Conservation (phyloP, 1,140 invertebrate genomes). For the Pemphigus obesinymphae region DNA sequence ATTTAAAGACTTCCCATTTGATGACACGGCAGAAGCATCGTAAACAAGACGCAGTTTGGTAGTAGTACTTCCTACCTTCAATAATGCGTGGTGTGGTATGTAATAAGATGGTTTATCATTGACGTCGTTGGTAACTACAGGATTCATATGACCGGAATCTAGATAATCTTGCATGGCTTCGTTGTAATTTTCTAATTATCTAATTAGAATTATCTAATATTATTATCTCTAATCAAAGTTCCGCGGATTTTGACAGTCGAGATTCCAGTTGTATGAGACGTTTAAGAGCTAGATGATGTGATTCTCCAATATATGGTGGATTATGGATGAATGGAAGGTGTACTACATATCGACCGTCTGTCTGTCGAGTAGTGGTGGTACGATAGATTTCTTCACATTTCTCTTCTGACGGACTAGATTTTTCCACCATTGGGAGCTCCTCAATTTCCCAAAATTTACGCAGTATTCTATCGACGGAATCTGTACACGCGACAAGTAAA, state of each 20-base stretch:
- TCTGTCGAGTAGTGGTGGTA: background rate
- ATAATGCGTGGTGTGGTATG: conserved; percentile 43
- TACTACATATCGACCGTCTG: conserved; percentile 22
- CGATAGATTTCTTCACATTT: background rate
- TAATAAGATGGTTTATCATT: background rate
- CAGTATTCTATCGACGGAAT: background rate
- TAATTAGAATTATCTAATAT: too few relatives aligned
- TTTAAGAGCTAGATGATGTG: background rate
- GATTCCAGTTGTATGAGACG: background rate
- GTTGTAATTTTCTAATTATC: too few relatives aligned
- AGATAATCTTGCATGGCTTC: conserved; percentile 37
- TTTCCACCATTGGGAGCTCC: background rate
- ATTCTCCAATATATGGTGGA: conserved; percentile 2
- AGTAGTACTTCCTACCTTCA: background rate
- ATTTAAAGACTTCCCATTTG: background rate
- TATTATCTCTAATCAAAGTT: too few relatives aligned
- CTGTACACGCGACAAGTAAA: too few relatives aligned
- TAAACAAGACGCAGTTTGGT: conserved; percentile 51
- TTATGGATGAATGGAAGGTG: conserved; percentile 4
- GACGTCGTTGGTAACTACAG: too few relatives aligned
- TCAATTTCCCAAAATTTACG: conserved; percentile 29
- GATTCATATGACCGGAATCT: conserved; percentile 24
- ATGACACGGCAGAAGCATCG: conserved; percentile 46
- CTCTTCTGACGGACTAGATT: background rate
- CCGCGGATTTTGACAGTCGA: background rate